Evolutionary conservation across 2,888 invertebrate species (phyloP), one percentile per base, ranked within the genome.

Genomic region (Diabrotica balteata): DNA sequence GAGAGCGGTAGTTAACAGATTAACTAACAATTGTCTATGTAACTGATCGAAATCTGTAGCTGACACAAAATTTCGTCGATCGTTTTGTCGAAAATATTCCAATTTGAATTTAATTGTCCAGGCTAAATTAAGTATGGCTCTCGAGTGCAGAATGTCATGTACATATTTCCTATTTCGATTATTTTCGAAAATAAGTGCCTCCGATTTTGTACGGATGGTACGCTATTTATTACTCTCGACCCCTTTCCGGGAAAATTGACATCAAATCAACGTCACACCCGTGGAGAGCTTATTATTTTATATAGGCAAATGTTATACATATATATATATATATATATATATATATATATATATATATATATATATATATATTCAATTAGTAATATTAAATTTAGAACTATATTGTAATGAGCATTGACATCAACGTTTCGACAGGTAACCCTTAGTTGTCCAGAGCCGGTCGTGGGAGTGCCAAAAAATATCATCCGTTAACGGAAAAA

Each of bases 51-150:
- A 58, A 57, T 50, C 70, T 72, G 72, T 52, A 59, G 17, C 49
- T 72, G 72, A 71, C 72, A 71, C 58, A 61, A 63, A 63, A 69
- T 66, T 68, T 52, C 62, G 57, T 59, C 46, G 61, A 69, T 49
- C 59, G 67, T 57, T 58, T 68, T 68, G 69, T 71, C 66, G 69
- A 71, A 67, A 72, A 72, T 67, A 72, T 70, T 64, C 70, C 66
- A 53, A 70, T 72, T 70, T 58, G 59, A 67, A 68, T 66, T 71
- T 71, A 73, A 71, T 73, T 71, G 71, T 71, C 58, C 67, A 17
- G 54, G 32, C 44, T 68, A 65, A 70, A 68, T 70, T 67, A 68
- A 72, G 67, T 67, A 64, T 52, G 59, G 59, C 55, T 58, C 58
- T 58, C 50, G 59, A 62, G 61, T 53, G 47, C 49, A 63, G 54